These are phyloP conservation scores for Sminthopsis crassicaudata DNA, from an alignment of 2,113 vertebrate species.

Conservation along the genomic window DNA sequence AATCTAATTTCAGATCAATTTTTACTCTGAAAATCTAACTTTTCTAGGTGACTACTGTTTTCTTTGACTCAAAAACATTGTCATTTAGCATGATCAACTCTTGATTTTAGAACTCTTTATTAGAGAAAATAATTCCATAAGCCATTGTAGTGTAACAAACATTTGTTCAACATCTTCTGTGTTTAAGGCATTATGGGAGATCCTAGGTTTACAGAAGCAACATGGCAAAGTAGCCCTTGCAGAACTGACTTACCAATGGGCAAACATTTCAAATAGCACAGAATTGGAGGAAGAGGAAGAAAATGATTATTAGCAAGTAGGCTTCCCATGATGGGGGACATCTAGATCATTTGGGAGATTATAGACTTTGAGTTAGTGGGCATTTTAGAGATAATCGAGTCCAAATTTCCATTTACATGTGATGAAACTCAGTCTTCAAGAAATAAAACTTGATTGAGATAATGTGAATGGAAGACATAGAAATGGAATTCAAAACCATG, in stretches of 20 bases:
- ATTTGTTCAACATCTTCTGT: background rate
- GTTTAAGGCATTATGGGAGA: background rate
- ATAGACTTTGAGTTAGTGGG: background rate
- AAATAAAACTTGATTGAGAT: background rate
- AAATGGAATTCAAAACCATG: background rate
- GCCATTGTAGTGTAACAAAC: background rate
- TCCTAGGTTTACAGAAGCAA: background rate
- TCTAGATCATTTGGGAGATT: background rate
- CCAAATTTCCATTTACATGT: background rate
- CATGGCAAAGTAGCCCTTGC: background rate
- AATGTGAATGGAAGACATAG: background rate
- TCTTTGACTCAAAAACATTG: conserved; percentile 66
- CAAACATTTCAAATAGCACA: background rate
- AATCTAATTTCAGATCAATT: conserved; percentile 75
- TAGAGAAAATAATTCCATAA: conserved; percentile 53
- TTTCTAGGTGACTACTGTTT: conserved; percentile 71
- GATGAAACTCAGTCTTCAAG: background rate
- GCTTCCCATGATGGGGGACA: no score
- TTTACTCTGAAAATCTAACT: conserved; percentile 69
- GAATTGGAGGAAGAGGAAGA: background rate
- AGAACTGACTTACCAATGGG: background rate
- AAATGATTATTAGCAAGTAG: background rate
- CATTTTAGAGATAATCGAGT: background rate
- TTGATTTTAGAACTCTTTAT: conserved; percentile 41
- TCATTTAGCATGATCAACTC: conserved; percentile 69